phyloP scores from a whole-genome alignment of 2,888 invertebrate species.

The Electrophaes corylata region DNA sequence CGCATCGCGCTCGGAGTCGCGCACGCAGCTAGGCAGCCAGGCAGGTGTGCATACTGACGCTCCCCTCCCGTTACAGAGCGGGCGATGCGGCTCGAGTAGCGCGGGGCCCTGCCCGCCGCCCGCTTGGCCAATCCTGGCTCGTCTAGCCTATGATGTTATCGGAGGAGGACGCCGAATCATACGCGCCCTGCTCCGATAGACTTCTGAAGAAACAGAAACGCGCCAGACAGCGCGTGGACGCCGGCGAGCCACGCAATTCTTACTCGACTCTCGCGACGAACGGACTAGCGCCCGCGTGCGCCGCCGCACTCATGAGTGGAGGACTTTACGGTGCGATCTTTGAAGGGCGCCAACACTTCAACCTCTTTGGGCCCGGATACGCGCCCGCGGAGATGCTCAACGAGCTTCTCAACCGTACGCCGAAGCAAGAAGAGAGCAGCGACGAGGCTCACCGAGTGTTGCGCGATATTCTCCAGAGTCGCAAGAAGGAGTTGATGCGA shows the following conservation, averaged over 20 bases:
- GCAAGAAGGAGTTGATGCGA: constrained; percentile 91
- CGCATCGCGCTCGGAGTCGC: constrained; percentile 46
- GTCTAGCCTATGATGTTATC: constrained; percentile 97
- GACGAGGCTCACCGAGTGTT: constrained; percentile 92
- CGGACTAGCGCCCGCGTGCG: constrained; percentile 84
- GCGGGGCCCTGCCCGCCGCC: constrained; percentile 85
- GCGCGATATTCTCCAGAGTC: constrained; percentile 94
- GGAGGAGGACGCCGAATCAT: constrained; percentile 97
- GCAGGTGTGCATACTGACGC: constrained; percentile 71
- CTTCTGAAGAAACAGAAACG: constrained; percentile 96
- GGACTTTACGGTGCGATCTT: constrained; percentile 95
- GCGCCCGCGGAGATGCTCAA: constrained; percentile 96
- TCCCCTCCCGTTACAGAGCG: constrained; percentile 81
- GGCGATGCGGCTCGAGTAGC: constrained; percentile 80
- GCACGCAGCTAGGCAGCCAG: constrained; percentile 59
- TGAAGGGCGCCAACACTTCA: constrained; percentile 91
- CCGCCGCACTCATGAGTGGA: constrained; percentile 93
- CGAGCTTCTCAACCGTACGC: constrained; percentile 93
- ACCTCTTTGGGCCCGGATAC: constrained; percentile 93
- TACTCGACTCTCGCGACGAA: constrained; percentile 87
- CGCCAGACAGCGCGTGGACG: constrained; percentile 98
- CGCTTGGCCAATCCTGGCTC: constrained; percentile 92
- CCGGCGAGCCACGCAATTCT: constrained; percentile 97
- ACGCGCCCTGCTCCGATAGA: constrained; percentile 96
- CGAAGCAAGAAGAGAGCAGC: constrained; percentile 86